A percentile compares a stretch with the other conserved stretches of the same genome.
phyloP scores from a whole-genome alignment of 2,113 vertebrate species.

The Thryonomys swinderianus region DNA sequence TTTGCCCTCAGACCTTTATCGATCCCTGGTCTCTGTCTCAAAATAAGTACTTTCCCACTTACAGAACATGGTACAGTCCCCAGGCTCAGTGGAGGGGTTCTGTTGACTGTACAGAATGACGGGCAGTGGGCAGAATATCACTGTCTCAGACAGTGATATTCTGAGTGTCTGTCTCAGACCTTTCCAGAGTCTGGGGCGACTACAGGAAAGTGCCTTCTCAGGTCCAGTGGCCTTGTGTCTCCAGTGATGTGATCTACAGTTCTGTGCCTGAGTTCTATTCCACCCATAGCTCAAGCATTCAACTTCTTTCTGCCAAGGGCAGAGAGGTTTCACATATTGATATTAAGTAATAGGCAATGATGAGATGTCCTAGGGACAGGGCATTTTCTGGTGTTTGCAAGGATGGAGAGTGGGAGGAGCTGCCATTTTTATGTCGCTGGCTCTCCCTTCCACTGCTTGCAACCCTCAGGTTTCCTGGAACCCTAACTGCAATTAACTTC shows the following conservation, averaged over 20 bases:
- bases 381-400: not conserved
- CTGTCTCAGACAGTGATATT: no score
- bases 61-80: not conserved
- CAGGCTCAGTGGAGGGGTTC: not conserved
- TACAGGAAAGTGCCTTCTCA: not conserved
- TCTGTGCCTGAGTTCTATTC: not conserved
- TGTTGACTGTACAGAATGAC: not conserved
- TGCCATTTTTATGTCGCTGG: not conserved
- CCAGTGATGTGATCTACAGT: not conserved
- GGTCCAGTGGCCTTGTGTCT: not conserved
- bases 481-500: not conserved
- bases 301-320: not conserved
- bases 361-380: not conserved
- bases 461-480: not conserved
- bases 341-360: not conserved
- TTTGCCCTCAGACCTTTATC: not conserved
- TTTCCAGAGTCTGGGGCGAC: not conserved
- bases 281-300: not conserved
- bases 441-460: not conserved
- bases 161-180: not conserved
- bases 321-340: not conserved
- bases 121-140: not conserved
- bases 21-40: not conserved
- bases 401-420: not conserved
- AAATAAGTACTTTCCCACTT: not conserved